These are phyloP conservation scores for Lota lota DNA, from an alignment of 2,113 vertebrate species.

Conservation along the genomic window DNA sequence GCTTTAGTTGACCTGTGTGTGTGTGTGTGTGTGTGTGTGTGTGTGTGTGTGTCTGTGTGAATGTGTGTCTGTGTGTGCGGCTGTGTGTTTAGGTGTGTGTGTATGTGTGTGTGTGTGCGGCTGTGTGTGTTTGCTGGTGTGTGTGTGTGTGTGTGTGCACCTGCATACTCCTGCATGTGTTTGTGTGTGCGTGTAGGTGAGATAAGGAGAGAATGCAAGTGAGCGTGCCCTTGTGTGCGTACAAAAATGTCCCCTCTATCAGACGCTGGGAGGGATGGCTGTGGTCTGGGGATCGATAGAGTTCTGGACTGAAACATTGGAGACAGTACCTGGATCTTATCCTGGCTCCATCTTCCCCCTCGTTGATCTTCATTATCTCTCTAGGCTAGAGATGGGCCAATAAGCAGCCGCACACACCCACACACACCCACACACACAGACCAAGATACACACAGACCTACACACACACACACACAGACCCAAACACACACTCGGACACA, in stretches of 20 bases:
- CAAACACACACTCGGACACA: too few species aligned
- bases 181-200: too few species aligned
- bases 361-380: slow-evolving; percentile 77
- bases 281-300: slow-evolving; percentile 70
- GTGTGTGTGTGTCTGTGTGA: neutral
- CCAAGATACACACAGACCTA: too few species aligned
- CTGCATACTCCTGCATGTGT: too few species aligned
- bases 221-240: slow-evolving; percentile 6
- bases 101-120: too few species aligned
- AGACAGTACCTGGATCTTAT: slow-evolving; percentile 72
- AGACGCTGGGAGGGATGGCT: slow-evolving; percentile 67
- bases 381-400: slow-evolving; percentile 50
- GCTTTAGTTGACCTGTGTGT: too few species aligned
- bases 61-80: slow-evolving; percentile 1
- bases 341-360: slow-evolving; percentile 64
- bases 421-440: slow-evolving; percentile 25
- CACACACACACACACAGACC: too few species aligned
- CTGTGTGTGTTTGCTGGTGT: neutral
- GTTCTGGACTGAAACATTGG: slow-evolving; percentile 68
- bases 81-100: too few species aligned
- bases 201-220: neutral
- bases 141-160: slow-evolving; percentile 6
- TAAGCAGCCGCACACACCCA: slow-evolving; percentile 38
- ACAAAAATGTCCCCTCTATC: slow-evolving; percentile 60
- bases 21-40: too few species aligned